Conservation (phyloP, 2,888 invertebrate genomes). For the Drosophila eohydei region DNA sequence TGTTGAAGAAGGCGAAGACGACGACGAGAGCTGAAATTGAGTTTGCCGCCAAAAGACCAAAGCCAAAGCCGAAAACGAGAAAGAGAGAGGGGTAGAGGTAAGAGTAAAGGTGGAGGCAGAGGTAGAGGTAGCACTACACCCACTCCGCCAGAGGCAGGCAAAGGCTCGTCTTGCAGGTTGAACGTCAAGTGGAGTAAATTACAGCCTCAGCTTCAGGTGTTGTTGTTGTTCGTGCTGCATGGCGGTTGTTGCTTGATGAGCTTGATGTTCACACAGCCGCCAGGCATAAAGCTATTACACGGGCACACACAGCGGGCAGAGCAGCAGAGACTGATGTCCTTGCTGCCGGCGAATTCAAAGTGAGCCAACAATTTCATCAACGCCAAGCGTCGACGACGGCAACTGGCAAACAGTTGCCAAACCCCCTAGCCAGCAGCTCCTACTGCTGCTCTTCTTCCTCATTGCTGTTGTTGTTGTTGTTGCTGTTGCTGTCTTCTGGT, state of each 20-base stretch:
- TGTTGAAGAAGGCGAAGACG: constrained; percentile 28
- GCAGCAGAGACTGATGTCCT: constrained; percentile 62
- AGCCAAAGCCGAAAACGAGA: constrained; percentile 18
- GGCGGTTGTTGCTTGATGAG: constrained; percentile 64
- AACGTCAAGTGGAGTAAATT: constrained; percentile 66
- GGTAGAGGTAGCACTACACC: constrained; percentile 59
- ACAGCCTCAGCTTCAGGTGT: constrained; percentile 44
- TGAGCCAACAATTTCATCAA: constrained; percentile 79
- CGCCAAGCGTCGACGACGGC: constrained; percentile 63
- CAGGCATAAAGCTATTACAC: constrained; percentile 82
- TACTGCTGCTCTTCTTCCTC: background rate
- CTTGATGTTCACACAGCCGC: constrained; percentile 84
- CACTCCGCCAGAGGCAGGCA: constrained; percentile 54
- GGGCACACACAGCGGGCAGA: constrained; percentile 20
- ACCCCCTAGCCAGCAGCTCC: constrained; percentile 3
- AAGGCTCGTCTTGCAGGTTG: constrained; percentile 47
- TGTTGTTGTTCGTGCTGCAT: constrained; percentile 46
- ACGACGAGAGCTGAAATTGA: constrained; percentile 9
- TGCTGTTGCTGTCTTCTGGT: constrained; percentile 58
- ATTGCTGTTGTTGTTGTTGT: background rate
- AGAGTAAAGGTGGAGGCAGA: background rate
- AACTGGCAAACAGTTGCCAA: constrained; percentile 19
- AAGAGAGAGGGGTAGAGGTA: background rate
- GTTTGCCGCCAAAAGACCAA: constrained; percentile 22
- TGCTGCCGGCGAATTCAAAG: constrained; percentile 81